These are phyloP conservation scores for Melanophora roralis DNA, from an alignment of 2,888 invertebrate species.

Conservation along the genomic window DNA sequence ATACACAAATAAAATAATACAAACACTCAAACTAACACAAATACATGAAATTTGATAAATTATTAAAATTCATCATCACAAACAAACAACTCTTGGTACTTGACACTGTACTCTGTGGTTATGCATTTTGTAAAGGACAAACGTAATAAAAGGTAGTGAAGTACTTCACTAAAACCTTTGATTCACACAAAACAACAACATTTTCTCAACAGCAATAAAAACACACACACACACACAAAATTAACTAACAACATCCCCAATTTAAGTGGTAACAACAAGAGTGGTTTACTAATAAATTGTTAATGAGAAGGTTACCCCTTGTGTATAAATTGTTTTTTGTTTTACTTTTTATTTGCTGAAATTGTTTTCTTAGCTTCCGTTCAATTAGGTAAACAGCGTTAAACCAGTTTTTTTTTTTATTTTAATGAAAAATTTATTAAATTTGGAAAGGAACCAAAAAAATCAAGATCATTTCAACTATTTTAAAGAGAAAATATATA, in stretches of 20 bases:
- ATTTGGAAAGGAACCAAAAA: no score
- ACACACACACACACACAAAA: background rate
- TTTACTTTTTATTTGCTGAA: background rate
- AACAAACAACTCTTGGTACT: constrained; percentile 1
- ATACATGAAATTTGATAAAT: constrained; percentile 52
- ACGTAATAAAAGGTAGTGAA: constrained; percentile 11
- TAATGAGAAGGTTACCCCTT: constrained; percentile 16
- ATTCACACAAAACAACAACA: background rate
- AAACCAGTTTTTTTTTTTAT: no score
- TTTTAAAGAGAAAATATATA: no score
- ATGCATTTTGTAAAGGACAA: constrained; percentile 14
- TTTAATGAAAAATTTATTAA: no score
- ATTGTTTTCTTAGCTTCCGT: background rate
- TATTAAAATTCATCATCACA: constrained; percentile 59
- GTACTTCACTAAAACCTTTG: constrained; percentile 38
- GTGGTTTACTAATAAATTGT: constrained; percentile 19
- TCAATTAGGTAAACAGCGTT: no score
- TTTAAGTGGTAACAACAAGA: background rate
- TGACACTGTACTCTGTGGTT: background rate
- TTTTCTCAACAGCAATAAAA: background rate
- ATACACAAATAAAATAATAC: background rate
- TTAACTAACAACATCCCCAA: background rate
- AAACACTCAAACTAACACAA: background rate
- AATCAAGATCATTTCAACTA: no score
- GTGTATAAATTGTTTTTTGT: background rate